Base-by-base conservation (phyloP, 1,140 invertebrate genomes). In the Apis cerana region DNA sequence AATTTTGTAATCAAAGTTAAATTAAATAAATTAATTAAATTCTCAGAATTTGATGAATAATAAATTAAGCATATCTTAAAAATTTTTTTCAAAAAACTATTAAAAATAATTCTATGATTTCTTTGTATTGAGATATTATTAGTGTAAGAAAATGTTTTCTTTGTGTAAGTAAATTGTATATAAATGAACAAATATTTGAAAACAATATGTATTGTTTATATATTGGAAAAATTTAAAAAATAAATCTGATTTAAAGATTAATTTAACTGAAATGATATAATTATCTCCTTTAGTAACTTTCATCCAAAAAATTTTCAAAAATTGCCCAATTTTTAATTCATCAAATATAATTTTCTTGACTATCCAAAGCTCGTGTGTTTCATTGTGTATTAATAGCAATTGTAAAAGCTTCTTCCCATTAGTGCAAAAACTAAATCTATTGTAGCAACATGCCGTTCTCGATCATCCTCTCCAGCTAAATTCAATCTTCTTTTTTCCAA, bases 371-470 rank as follows among this genome's bases (percentile, higher is more conserved):
- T 17, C 7, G 19, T 75, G 74, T 72, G 54, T 72, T 58, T 72
- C 12, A 21, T 56, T 12, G 52, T 67, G 52, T 65, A 65, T 43
- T 17, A 43, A 48, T 23, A 43, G 43, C 27, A n/a, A 61, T 62
- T 54, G 54, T 48, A 52, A 15, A 75, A 72, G 69, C 62, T 56
- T 52, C 12, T 23, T 70, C 12, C 43, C 48, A 48, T 64, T 62
- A 62, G 61, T 56, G 61, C 62, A 81, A 75, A 81, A 13, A n/a
- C 43, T 81, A 64, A 7, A 15, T 80, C 59, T 61, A 61, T 54
- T 23, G 21, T 62, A 12, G 70, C 19, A 67, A 52, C 79, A 81
- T 81, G 79, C 71, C 58, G 56, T 74, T 56, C 50, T 48, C 33
- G 11, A 27, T 21, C 23, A 23, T 54, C 43, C 21, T 71, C 13